Evolutionary conservation across 2,888 invertebrate genomes (phyloP).

Genomic region (Eupithecia insigniata): DNA sequence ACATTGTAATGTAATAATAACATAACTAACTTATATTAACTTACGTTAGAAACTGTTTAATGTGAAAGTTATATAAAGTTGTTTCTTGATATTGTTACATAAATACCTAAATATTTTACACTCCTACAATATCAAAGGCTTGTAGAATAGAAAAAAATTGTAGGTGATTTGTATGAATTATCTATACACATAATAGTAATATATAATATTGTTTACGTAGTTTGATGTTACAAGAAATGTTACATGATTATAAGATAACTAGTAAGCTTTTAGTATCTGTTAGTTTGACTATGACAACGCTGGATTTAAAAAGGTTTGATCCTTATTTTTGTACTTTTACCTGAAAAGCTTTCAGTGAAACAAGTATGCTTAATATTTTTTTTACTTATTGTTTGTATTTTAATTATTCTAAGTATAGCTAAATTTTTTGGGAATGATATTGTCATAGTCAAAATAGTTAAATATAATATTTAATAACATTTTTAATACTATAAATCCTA

Average conservation of each 20-base stretch:
- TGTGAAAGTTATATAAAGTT: slow-evolving; percentile 36
- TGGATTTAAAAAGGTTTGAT: neutral
- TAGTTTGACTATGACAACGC: slow-evolving; percentile 54
- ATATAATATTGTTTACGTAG: slow-evolving; percentile 61
- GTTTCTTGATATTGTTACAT: slow-evolving; percentile 30
- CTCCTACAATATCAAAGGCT: slow-evolving; percentile 45
- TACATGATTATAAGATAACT: slow-evolving; percentile 59
- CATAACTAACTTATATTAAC: slow-evolving; percentile 15
- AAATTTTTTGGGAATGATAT: neutral
- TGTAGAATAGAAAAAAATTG: slow-evolving; percentile 55
- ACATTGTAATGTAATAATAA: slow-evolving; percentile 17
- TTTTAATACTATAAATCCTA: slow-evolving; percentile 17
- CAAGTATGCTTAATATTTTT: neutral
- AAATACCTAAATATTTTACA: slow-evolving; percentile 32
- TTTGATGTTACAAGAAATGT: slow-evolving; percentile 68
- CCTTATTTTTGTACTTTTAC: neutral
- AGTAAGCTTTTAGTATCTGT: slow-evolving; percentile 60
- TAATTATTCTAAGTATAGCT: no score
- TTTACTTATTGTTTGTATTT: neutral
- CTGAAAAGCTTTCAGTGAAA: neutral
- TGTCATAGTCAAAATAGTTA: slow-evolving; percentile 38
- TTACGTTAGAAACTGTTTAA: slow-evolving; percentile 47
- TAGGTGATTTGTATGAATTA: slow-evolving; percentile 51
- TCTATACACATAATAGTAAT: slow-evolving; percentile 49
- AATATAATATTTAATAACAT: slow-evolving; percentile 17